Evolutionary conservation across 2,888 invertebrate genomes (phyloP).

Genomic region (Pediacus dermestoides): DNA sequence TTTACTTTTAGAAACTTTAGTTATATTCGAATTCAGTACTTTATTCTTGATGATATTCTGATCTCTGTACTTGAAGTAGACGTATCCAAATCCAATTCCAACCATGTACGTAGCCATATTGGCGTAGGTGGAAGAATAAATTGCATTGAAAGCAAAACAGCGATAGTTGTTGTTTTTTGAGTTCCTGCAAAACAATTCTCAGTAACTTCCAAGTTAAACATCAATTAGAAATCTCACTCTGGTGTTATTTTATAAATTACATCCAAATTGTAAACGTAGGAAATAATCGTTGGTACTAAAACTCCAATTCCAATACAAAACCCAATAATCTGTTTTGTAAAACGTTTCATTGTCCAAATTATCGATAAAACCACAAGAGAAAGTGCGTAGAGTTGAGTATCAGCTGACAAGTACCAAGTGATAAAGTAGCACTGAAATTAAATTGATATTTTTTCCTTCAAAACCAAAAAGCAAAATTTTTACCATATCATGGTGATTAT

Average conservation of each 20-base stretch:
- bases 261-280: conserved; percentile 27
- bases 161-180: conserved; percentile 29
- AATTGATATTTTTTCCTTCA: background rate
- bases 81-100: conserved; percentile 29
- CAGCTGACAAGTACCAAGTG: conserved; percentile 20
- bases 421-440: conserved; percentile 19
- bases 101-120: conserved; percentile 34
- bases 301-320: conserved; percentile 19
- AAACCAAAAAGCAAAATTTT: background rate
- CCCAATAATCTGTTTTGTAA: conserved; percentile 14
- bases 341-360: conserved; percentile 9
- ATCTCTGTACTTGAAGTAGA: conserved; percentile 24
- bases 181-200: conserved; percentile 27
- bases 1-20: no score
- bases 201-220: no score
- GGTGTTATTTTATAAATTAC: conserved; percentile 28
- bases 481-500: conserved; percentile 15
- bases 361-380: conserved; percentile 15
- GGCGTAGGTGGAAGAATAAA: conserved; percentile 30
- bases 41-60: conserved; percentile 9
- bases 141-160: conserved; percentile 28
- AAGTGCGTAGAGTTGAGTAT: conserved; percentile 20
- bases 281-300: conserved; percentile 21
- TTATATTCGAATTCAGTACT: no score
- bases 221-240: conserved; percentile 23